Evolutionary conservation across 92 coral and sea anemone genomes (phyloP), one percentile per base, ranked within the genome.

Genomic region (Zoanthus sansibaricus): DNA sequence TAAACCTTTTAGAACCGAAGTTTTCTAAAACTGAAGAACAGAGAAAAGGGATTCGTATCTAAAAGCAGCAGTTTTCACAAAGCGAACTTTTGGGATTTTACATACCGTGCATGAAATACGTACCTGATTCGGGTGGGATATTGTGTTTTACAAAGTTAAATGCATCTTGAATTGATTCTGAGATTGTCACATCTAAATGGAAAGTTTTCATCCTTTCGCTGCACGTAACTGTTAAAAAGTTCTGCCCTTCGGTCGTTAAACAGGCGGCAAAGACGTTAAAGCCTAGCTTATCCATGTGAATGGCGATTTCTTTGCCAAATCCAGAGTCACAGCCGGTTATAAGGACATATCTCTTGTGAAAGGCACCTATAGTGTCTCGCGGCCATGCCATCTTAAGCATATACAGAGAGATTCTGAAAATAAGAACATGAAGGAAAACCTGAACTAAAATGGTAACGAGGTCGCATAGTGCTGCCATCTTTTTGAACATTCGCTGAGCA

Each of bases 281-380:
- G 52, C 98, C 98, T 79, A 95, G 77, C 79, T 86, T 42, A 75
- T 95, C 95, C 66, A 95, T 66, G 31, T 82, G 92, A 78, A 90
- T 91, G 64, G 98, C 98, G 14, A 87, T 72, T 61, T 86, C 78
- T 25, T 74, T 89, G 5, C 96, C 98, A 71, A 95, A 95, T 6
- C 98, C 98, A 6, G 94, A 62, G 9, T 62, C 69, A 17, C 96
- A 93, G 31, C 96, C 98, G 2, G 98, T 95, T 64, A 95, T 92
- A 0, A 95, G 86, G 42, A 95, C 94, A 70, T 90, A 92, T 32
- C 82, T 88, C 75, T 82, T 88, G 74, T 72, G 78, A 72, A 88
- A 88, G 64, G 82, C 91, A 17, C 62, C 58, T 30, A 88, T 56
- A 25, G 75, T 87, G 49, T 56, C 75, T 86, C 80, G 79, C 33